Evolutionary conservation across 2,888 invertebrate genomes (phyloP), one percentile per base, ranked within the genome.

Genomic region (Nasonia oneida): DNA sequence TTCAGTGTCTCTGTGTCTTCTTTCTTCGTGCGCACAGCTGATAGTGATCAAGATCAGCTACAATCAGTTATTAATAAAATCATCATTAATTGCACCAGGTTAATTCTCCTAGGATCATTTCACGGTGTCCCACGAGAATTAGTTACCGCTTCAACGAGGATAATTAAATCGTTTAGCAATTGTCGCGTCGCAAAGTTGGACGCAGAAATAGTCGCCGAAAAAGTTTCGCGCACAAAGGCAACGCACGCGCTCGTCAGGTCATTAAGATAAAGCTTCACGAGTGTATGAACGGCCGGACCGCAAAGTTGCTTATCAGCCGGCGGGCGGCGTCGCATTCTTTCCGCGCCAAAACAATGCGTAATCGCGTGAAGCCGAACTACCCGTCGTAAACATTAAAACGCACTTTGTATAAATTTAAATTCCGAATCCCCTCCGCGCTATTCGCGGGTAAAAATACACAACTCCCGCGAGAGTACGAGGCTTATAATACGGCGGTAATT

Each of bases 401-500:
- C 67, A 53, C 75, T 75, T 18, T 42, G 75, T 67, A 61, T 61
- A 23, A 81, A 74, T 82, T 75, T 76, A 76, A 82, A 76, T 82
- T 53, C 37, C 70, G 53, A 82, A 76, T 77, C 77, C 61, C 81
- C 47, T 71, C 1, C 15, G 10, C 53, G 64, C 74, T 75, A 53
- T 10, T 64, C 29, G 42, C 23, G 37, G 42, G n/a, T 3, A 47
- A 71, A 77, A 53, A 81, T 23, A 73, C 37, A 39, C 47, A 29
- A 29, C 23, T 33, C 61, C 14, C 15, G 5, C 33, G 61, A n/a
- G 61, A 73, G 42, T 67, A 47, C 12, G 70, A 23, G 47, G 12
- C 67, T 67, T 47, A 79, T 74, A 74, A 37, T 18, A 50, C 47
- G 85, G 42, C 15, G 70, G 77, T 85, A 81, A 81, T 81, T 85